Conservation (phyloP, 1,140 invertebrate genomes). For the Drosophila simulans region DNA sequence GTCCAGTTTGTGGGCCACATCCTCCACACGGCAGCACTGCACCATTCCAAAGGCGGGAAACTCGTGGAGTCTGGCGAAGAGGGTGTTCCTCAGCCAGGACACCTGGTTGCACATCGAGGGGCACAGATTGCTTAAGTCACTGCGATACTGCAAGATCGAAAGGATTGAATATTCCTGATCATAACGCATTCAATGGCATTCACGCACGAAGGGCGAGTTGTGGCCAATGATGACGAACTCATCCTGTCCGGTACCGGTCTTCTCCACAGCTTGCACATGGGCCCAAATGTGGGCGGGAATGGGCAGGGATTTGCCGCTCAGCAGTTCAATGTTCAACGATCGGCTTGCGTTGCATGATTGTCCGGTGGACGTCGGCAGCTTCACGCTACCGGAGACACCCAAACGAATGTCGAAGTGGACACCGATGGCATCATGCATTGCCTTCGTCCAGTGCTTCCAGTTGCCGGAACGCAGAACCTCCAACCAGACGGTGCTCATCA, state of each 20-base stretch:
- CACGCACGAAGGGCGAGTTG: slow-evolving; percentile 53
- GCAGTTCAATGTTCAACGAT: slow-evolving; percentile 3
- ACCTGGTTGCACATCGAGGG: slow-evolving; percentile 50
- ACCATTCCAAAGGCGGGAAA: slow-evolving; percentile 37
- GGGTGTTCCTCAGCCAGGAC: slow-evolving; percentile 44
- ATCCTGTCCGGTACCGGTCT: neutral
- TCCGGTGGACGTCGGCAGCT: slow-evolving; percentile 2
- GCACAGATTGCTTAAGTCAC: slow-evolving; percentile 17
- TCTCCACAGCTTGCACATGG: slow-evolving; percentile 28
- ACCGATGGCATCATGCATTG: slow-evolving; percentile 19
- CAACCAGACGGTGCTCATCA: slow-evolving; percentile 48
- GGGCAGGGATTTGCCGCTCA: neutral
- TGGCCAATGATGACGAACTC: slow-evolving; percentile 54
- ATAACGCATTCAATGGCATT: too few relatives aligned
- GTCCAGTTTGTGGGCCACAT: slow-evolving; percentile 54
- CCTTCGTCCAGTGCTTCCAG: slow-evolving; percentile 43
- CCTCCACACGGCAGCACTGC: slow-evolving; percentile 48
- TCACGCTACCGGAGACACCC: slow-evolving; percentile 37
- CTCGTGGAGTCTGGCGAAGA: slow-evolving; percentile 28
- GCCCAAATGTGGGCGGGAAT: slow-evolving; percentile 59
- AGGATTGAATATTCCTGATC: neutral
- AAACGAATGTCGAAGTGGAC: slow-evolving; percentile 41
- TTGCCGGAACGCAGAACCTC: slow-evolving; percentile 35
- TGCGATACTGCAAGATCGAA: slow-evolving; percentile 9
- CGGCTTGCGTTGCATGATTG: slow-evolving; percentile 33